These are phyloP conservation scores for Sinodicranocentrus sp. DNA, from an alignment of 2,888 invertebrate species.

Conservation along the genomic window DNA sequence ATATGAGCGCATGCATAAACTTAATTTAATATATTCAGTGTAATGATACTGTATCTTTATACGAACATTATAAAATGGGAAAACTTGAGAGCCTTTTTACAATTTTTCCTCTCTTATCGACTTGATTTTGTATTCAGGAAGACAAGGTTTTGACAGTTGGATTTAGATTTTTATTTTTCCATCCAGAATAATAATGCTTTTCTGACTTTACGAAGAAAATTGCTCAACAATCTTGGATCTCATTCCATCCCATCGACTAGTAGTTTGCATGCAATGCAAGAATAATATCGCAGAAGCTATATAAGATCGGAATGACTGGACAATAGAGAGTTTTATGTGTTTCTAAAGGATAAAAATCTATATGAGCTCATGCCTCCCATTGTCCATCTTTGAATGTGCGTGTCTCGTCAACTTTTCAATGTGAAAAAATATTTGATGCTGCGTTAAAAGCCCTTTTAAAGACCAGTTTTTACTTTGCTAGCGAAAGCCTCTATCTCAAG, in stretches of 20 bases:
- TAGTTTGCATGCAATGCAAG: not conserved
- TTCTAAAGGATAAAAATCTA: slow-evolving; percentile 22
- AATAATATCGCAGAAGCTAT: not conserved
- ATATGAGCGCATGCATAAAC: slow-evolving; percentile 34
- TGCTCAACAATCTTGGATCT: not conserved
- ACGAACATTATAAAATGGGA: no score
- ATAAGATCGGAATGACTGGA: slow-evolving; percentile 13
- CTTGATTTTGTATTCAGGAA: slow-evolving; percentile 47
- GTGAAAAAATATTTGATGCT: slow-evolving; percentile 20
- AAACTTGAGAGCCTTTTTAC: not conserved
- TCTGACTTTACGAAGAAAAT: no score
- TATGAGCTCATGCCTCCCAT: slow-evolving; percentile 30
- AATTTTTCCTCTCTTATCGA: slow-evolving; percentile 1
- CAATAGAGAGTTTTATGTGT: slow-evolving; percentile 16
- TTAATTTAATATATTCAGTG: slow-evolving; percentile 27
- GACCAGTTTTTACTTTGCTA: slow-evolving; percentile 35
- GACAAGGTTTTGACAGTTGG: slow-evolving; percentile 43
- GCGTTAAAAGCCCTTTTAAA: slow-evolving; percentile 36
- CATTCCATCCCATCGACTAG: not conserved
- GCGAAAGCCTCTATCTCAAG: not conserved
- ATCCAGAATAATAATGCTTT: not conserved
- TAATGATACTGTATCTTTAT: not conserved
- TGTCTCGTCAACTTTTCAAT: slow-evolving; percentile 54
- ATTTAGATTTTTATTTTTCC: slow-evolving; percentile 33
- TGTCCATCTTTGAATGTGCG: slow-evolving; percentile 38